A percentile compares a stretch with the other conserved stretches of the same genome.
Conservation (phyloP, 2,888 invertebrate species). For the Parnassius smintheus region DNA sequence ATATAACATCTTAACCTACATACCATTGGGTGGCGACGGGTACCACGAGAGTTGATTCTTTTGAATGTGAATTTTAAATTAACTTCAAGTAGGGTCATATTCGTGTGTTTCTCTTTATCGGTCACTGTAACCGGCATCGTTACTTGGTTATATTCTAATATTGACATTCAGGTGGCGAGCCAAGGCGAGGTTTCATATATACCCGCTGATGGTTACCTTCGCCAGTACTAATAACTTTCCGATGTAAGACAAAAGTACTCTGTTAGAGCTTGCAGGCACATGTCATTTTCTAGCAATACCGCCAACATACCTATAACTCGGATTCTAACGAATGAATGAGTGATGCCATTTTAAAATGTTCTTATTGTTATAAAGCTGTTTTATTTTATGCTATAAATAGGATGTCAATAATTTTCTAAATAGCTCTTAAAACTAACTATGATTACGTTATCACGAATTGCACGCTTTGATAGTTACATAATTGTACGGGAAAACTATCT, state of each 20-base stretch:
- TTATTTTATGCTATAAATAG: slow-evolving; percentile 2
- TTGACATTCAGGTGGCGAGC: slow-evolving; percentile 74
- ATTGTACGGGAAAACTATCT: slow-evolving; percentile 52
- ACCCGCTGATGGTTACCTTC: slow-evolving; percentile 54
- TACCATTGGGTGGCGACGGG: slow-evolving; percentile 65
- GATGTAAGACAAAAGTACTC: slow-evolving; percentile 44
- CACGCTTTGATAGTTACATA: slow-evolving; percentile 58
- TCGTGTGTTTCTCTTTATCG: slow-evolving; percentile 75
- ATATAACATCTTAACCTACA: slow-evolving; percentile 80
- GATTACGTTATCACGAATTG: slow-evolving; percentile 48
- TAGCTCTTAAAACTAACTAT: slow-evolving; percentile 25
- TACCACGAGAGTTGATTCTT: slow-evolving; percentile 50
- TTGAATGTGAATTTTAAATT: slow-evolving; percentile 75
- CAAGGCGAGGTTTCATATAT: slow-evolving; percentile 63
- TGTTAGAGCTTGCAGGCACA: slow-evolving; percentile 36
- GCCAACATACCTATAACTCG: slow-evolving; percentile 17
- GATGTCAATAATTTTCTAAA: slow-evolving; percentile 5
- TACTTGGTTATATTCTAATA: slow-evolving; percentile 66
- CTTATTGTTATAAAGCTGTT: not conserved
- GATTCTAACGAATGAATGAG: slow-evolving; percentile 21
- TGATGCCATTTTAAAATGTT: slow-evolving; percentile 12
- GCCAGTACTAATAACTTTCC: slow-evolving; percentile 52
- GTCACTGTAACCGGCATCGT: slow-evolving; percentile 66
- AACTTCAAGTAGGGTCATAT: slow-evolving; percentile 68
- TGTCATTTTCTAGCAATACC: slow-evolving; percentile 30